Base-by-base conservation (phyloP, 2,888 invertebrate genomes). In the Drepana falcataria region DNA sequence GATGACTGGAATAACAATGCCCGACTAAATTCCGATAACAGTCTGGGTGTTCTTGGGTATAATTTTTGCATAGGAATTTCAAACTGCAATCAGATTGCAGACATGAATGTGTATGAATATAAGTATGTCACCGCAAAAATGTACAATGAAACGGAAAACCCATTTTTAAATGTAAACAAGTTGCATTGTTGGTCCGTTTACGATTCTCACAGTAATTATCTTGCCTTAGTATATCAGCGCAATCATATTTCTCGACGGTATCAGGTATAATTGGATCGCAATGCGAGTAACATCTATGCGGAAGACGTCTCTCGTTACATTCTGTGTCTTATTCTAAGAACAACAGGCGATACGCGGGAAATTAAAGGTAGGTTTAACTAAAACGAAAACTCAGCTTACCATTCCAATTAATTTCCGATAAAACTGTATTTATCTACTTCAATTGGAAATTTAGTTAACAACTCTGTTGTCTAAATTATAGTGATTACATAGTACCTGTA, bases 231-330 rank as follows among this genome's bases (percentile, higher is more conserved):
- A 77, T 80, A 83, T 81, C 77, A 79, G 79, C 69, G 75, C 79
- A 81, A 79, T 85, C 81, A 81, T 85, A 85, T 84, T 83, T 85
- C 82, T 87, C 75, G 74, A 71, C 73, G 65, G 83, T 88, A 85
- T 87, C 87, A 83, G 77, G 79, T 87, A 87, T 88, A 89, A 90
- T 88, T 87, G 84, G 83, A 85, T 86, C 77, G 87, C 85, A 87
- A 88, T 87, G 86, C 77, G 84, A 88, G 83, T 75, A 75, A 75
- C 75, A 75, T 83, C 77, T 86, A 90, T 87, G 90, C 90, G 90
- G 90, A 90, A 89, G 85, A 73, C 81, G 80, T 83, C 85, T 90
- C 87, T 81, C 62, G 84, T 90, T 90, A 87, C 91, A 88, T 85
- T 85, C 83, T 87, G 78, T 82, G 85, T 82, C 79, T 83, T 80